A percentile compares a stretch with the other conserved stretches of the same genome.
Conservation (phyloP, 2,113 vertebrate species). For the Nestor notabilis region DNA sequence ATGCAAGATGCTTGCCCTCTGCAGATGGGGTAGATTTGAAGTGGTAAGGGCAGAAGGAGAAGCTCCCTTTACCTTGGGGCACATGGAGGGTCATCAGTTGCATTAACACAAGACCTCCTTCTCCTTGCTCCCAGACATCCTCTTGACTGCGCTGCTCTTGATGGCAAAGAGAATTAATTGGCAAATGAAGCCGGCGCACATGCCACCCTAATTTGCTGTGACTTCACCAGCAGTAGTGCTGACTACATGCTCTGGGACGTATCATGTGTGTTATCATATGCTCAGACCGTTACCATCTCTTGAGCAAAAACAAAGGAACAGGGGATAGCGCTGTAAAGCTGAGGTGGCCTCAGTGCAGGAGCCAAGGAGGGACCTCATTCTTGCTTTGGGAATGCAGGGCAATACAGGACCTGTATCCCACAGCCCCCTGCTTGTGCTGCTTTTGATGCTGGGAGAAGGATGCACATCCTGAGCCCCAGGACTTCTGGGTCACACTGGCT, state of each 20-base stretch:
- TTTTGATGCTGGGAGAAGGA: not conserved
- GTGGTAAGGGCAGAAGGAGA: not conserved
- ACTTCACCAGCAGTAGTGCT: not conserved
- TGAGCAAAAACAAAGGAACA: not conserved
- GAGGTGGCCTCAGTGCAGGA: not conserved
- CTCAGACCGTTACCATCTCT: not conserved
- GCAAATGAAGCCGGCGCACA: not conserved
- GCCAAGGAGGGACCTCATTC: not conserved
- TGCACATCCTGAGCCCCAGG: accelerated
- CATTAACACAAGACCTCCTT: not conserved
- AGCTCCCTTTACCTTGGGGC: not conserved
- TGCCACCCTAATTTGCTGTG: not conserved
- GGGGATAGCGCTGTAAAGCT: accelerated
- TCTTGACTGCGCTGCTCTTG: not conserved
- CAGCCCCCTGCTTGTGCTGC: accelerated
- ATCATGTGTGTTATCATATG: accelerated
- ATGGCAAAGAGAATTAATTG: not conserved
- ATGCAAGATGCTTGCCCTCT: accelerated
- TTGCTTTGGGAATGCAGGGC: accelerated
- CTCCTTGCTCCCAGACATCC: not conserved
- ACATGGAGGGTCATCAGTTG: accelerated
- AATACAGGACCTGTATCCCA: accelerated
- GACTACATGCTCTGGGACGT: not conserved
- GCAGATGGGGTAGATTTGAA: not conserved
- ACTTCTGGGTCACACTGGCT: not conserved